phyloP scores from a whole-genome alignment of 2,797 vertebrate species.

The Sebastes variabilis region DNA sequence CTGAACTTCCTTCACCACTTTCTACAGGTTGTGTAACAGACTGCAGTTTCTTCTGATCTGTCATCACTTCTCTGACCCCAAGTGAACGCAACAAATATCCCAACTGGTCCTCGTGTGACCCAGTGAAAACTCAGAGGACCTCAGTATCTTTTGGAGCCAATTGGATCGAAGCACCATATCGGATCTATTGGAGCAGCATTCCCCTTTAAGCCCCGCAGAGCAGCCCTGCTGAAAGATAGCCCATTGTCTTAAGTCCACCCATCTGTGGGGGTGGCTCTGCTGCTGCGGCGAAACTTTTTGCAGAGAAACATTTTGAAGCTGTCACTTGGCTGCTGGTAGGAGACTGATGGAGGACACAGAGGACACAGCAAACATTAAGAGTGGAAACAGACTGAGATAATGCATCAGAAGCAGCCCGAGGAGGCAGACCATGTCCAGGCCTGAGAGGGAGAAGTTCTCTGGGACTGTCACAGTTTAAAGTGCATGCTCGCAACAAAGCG shows the following conservation, averaged over 20 bases:
- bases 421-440: conserved; percentile 35
- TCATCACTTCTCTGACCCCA: conserved; percentile 3
- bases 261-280: conserved; percentile 80
- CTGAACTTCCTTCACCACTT: neutral
- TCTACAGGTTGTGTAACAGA: neutral
- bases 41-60: neutral
- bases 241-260: conserved; percentile 80
- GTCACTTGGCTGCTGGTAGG: conserved; percentile 62
- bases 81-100: conserved; percentile 8
- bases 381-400: neutral
- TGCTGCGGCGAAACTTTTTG: conserved; percentile 68
- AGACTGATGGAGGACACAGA: conserved; percentile 69
- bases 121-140: conserved; percentile 39
- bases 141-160: neutral
- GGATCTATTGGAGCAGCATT: conserved; percentile 54
- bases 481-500: conserved; percentile 25
- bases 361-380: conserved; percentile 18
- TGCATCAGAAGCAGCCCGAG: conserved; percentile 24
- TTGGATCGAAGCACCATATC: conserved; percentile 17
- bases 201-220: conserved; percentile 69
- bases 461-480: conserved; percentile 29
- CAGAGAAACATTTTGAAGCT: conserved; percentile 70
- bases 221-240: conserved; percentile 40
- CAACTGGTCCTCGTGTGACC: conserved; percentile 55
- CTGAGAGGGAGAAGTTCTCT: neutral